Base-by-base conservation (phyloP, 2,888 invertebrate genomes). In the Drosophila mettleri region DNA sequence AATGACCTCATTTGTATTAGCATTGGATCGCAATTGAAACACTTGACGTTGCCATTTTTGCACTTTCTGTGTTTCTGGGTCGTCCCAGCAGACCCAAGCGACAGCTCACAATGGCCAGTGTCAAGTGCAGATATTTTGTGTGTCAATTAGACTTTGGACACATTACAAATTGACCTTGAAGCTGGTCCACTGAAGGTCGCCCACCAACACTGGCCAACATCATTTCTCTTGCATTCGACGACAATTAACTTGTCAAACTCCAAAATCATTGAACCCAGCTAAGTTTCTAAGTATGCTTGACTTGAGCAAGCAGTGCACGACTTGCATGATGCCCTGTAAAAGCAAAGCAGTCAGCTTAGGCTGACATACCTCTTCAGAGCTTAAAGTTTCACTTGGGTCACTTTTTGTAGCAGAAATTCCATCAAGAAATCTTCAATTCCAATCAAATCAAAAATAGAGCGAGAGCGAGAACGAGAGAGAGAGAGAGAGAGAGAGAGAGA, bases 1-100 rank as follows among this genome's bases (percentile, higher is more conserved):
- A 79, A 82, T 88, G 88, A 80, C 88, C 89, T 88, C 87, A 89
- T 88, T 88, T 85, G 84, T 77, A 72, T 82, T 78, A 80, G 75
- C 88, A 86, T 88, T 78, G 86, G 83, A 65, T 77, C 58, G 54
- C 85, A 76, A 89, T 88, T 74, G 89, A 78, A 78, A 54, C 70
- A 76, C 74, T 76, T 65, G 66, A 65, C 66, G 74, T 61, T 80
- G 60, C 58, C 60, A 41, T 61, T 78, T 66, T 33, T 60, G 29
- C 67, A 45, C 62, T 69, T 68, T 71, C 45, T 69, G 63, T 75
- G 71, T 74, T 83, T 78, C 86, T 88, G 70, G 87, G 88, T 87
- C 88, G 80, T 65, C 67, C 41, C n/a, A 14, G 8, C 48, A 67
- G 39, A 18, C 45, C 36, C 38, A 18, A 27, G 43, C 16, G 49